Conservation (phyloP, 2,888 invertebrate genomes). For the Amphiduros pacificus region DNA sequence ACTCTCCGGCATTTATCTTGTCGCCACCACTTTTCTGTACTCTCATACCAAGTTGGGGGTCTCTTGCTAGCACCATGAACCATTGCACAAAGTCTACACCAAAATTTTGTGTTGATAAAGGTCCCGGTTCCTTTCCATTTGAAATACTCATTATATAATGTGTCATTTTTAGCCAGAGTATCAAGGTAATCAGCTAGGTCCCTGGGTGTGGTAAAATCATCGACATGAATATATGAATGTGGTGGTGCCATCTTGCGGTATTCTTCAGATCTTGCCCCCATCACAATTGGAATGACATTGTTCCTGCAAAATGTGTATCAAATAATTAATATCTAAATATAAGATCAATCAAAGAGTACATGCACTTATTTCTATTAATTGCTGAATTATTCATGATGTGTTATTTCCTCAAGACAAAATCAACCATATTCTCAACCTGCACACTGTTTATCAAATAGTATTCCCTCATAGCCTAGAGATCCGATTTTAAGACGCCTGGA, state of each 20-base stretch:
- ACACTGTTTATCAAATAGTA: too few relatives aligned
- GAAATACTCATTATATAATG: constrained; percentile 91
- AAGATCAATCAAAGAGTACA: not conserved
- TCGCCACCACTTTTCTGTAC: constrained; percentile 28
- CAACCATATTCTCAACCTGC: too few relatives aligned
- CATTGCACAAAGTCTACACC: constrained; percentile 82
- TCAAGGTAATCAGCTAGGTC: constrained; percentile 85
- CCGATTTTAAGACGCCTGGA: too few relatives aligned
- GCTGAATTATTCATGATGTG: too few relatives aligned
- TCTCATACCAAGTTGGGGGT: constrained; percentile 19
- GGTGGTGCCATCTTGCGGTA: constrained; percentile 74
- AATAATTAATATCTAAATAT: not conserved
- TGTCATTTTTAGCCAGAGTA: constrained; percentile 82
- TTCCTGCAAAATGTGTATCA: constrained; percentile 21
- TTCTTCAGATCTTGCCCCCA: constrained; percentile 28
- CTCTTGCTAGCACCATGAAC: constrained; percentile 27
- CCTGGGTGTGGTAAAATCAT: constrained; percentile 86
- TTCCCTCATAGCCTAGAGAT: too few relatives aligned
- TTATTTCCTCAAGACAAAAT: too few relatives aligned
- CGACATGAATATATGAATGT: constrained; percentile 92
- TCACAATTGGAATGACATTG: constrained; percentile 30
- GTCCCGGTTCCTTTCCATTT: constrained; percentile 92
- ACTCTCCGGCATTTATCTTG: too few relatives aligned
- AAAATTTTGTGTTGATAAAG: constrained; percentile 93
- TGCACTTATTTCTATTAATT: not conserved